Base-by-base conservation (phyloP, 1,140 invertebrate genomes). In the Drosophila eugracilis region DNA sequence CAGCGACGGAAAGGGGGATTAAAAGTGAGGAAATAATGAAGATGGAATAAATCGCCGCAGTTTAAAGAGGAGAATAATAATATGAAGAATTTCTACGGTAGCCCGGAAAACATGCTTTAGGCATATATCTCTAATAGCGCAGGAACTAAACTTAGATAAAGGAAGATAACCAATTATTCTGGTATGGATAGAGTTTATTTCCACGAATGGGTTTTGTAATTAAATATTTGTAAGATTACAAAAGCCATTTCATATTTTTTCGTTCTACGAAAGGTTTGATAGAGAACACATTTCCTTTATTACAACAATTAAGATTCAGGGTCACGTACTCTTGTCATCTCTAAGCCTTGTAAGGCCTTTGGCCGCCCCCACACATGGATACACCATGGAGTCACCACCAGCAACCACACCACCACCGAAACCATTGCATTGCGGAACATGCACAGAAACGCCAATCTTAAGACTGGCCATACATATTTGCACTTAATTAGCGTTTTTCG, bases 401-500 rank as follows among this genome's bases (percentile, higher is more conserved):
- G 65, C 42, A 60, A 42, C n/a, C n/a, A n/a, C n/a, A n/a, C n/a
- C n/a, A n/a, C n/a, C n/a, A n/a, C n/a, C n/a, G n/a, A n/a, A n/a
- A n/a, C n/a, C n/a, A n/a, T n/a, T 22, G 21, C 44, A 59, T 5
- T 34, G 59, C 26, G 37, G 52, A 67, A 77, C 80, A 74, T 62
- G 69, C 73, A 74, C 36, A 66, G 71, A 34, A 30, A 70, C 21
- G 22, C 34, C 17, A 7, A 42, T 28, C 42, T 26, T 30, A 14
- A 39, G 28, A 2, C 77, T 88, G 78, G 58, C 49, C 69, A 88
- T 81, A 86, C 78, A 88, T 86, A 78, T 88, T 88, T 86, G 83
- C 83, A 86, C 81, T 88, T 86, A 88, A 86, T 86, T 86, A 86
- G 78, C 74, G 74, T 76, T 73, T 74, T 65, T 52, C 39, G 59